These are phyloP conservation scores for Penaeus japonicus DNA, from an alignment of 1,140 invertebrate species.

Conservation along the genomic window DNA sequence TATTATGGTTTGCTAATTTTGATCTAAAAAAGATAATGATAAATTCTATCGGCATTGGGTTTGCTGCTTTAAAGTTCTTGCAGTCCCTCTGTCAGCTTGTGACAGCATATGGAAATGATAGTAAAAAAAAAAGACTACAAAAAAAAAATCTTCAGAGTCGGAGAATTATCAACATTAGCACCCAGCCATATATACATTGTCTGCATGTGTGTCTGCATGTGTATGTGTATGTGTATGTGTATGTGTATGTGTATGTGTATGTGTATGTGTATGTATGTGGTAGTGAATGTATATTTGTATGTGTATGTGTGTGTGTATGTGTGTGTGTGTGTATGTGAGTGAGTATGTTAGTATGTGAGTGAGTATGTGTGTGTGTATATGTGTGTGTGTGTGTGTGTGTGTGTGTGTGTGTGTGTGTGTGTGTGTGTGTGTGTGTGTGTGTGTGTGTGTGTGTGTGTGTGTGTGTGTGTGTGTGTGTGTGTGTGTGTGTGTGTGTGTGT, in stretches of 20 bases:
- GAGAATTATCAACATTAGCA: too few relatives aligned
- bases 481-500: neutral
- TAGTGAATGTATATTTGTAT: neutral
- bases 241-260: neutral
- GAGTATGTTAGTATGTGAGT: neutral
- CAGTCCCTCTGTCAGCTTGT: too few relatives aligned
- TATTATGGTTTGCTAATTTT: too few relatives aligned
- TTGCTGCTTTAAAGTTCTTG: too few relatives aligned
- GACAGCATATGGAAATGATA: too few relatives aligned
- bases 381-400: neutral
- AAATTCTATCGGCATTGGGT: too few relatives aligned
- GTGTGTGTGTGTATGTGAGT: neutral
- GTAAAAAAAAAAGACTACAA: too few relatives aligned
- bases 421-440: neutral
- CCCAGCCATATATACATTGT: too few relatives aligned
- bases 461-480: neutral
- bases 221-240: neutral
- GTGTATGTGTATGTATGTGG: too few relatives aligned
- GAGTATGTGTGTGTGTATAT: neutral
- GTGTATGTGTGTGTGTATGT: neutral
- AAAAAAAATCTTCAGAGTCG: too few relatives aligned
- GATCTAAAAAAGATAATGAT: too few relatives aligned
- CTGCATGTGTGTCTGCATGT: too few relatives aligned
- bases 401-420: neutral
- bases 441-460: neutral